Conservation (phyloP, 2,888 invertebrate genomes). For the Epistrophe eligans region DNA sequence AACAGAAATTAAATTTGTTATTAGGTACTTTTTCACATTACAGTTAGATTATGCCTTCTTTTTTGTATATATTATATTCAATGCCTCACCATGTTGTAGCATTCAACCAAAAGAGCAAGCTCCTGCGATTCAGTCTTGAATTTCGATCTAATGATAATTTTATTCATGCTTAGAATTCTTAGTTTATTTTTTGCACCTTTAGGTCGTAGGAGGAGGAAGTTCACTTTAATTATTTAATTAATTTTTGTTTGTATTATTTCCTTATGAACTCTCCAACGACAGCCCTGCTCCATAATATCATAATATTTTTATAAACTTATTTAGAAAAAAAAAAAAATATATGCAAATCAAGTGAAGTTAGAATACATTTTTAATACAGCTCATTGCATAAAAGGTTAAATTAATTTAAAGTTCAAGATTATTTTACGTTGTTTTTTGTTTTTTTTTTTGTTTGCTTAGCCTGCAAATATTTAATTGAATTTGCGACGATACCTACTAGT, state of each 20-base stretch:
- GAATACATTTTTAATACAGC: background rate
- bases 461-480: background rate
- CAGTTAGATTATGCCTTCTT: too few relatives aligned
- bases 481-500: background rate
- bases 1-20: too few relatives aligned
- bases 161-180: too few relatives aligned
- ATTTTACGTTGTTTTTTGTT: background rate
- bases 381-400: slow-evolving; percentile 6
- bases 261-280: background rate
- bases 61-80: too few relatives aligned
- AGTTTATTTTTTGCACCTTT: too few relatives aligned
- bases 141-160: too few relatives aligned
- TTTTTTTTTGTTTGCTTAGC: background rate
- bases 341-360: background rate
- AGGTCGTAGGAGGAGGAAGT: too few relatives aligned
- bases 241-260: background rate
- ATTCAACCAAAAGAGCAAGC: too few relatives aligned
- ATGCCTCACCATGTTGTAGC: too few relatives aligned
- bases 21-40: too few relatives aligned
- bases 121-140: too few relatives aligned
- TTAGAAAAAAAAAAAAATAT: background rate
- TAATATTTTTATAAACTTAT: background rate
- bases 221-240: too few relatives aligned
- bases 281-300: background rate
- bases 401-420: slow-evolving; percentile 17